Percentiles rank a stretch among this genome's conserved stretches.
phyloP scores from a whole-genome alignment of 2,797 vertebrate genomes.

The Simalia tracyae region DNA sequence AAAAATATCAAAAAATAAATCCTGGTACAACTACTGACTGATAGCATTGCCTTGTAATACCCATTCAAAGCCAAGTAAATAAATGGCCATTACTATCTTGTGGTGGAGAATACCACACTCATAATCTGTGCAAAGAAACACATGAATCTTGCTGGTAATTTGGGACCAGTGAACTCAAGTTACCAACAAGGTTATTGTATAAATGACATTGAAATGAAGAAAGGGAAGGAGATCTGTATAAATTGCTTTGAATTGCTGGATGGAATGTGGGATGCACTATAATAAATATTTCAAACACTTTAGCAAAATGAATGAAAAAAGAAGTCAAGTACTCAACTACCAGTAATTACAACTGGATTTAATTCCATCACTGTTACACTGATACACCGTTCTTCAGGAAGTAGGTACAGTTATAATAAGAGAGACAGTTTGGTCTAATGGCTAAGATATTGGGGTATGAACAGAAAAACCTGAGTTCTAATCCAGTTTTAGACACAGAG shows the following conservation, averaged over 20 bases:
- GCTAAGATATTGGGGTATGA: not conserved
- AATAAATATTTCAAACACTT: not conserved
- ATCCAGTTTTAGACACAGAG: not conserved
- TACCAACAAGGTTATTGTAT: not conserved
- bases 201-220: not conserved
- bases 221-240: not conserved
- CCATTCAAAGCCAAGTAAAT: not conserved
- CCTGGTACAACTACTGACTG: not conserved
- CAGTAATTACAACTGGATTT: not conserved
- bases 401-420: not conserved
- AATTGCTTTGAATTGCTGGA: not conserved
- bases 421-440: not conserved
- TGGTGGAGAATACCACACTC: not conserved
- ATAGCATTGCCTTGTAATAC: not conserved
- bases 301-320: not conserved
- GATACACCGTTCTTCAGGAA: not conserved
- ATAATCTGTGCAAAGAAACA: not conserved
- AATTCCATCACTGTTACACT: not conserved
- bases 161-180: not conserved
- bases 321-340: not conserved
- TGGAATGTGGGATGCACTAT: not conserved
- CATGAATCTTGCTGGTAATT: not conserved
- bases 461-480: not conserved
- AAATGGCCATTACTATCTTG: not conserved
- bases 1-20: not conserved